These are phyloP conservation scores for Xylota segnis DNA, from an alignment of 2,888 invertebrate genomes.

Conservation along the genomic window DNA sequence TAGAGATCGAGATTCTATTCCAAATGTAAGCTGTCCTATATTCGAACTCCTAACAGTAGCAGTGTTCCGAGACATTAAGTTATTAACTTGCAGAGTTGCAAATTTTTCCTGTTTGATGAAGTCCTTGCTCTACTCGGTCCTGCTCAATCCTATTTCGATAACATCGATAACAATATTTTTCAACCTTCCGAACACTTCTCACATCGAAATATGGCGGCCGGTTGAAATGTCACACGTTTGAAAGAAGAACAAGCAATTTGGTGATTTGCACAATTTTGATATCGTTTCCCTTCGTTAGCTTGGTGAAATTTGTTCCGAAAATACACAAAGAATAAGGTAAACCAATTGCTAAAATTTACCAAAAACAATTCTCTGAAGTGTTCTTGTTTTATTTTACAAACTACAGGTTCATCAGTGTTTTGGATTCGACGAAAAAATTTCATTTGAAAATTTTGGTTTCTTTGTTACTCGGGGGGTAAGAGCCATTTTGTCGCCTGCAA, in stretches of 20 bases:
- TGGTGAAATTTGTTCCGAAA: conserved; percentile 14
- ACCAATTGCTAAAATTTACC: neutral
- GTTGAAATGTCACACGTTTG: conserved; percentile 51
- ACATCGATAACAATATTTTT: conserved; percentile 18
- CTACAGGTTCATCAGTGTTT: neutral
- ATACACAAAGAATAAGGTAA: conserved; percentile 32
- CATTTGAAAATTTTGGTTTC: conserved; percentile 47
- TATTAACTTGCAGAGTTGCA: no score
- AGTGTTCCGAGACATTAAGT: no score
- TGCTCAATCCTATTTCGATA: conserved; percentile 13
- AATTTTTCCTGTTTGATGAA: no score
- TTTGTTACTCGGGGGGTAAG: conserved; percentile 61
- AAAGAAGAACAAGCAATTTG: conserved; percentile 45
- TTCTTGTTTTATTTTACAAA: neutral
- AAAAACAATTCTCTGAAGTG: neutral
- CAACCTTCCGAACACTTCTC: conserved; percentile 33
- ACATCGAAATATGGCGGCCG: conserved; percentile 42
- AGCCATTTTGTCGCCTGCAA: conserved; percentile 63
- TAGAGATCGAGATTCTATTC: no score
- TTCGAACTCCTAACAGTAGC: no score
- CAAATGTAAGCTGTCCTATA: no score
- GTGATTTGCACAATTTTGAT: conserved; percentile 72
- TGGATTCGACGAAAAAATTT: conserved; percentile 24
- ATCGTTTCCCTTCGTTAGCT: conserved; percentile 6
- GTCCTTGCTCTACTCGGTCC: no score